Evolutionary conservation across 1,140 invertebrate species (phyloP).

Genomic region (Polypedilum vanderplanki): DNA sequence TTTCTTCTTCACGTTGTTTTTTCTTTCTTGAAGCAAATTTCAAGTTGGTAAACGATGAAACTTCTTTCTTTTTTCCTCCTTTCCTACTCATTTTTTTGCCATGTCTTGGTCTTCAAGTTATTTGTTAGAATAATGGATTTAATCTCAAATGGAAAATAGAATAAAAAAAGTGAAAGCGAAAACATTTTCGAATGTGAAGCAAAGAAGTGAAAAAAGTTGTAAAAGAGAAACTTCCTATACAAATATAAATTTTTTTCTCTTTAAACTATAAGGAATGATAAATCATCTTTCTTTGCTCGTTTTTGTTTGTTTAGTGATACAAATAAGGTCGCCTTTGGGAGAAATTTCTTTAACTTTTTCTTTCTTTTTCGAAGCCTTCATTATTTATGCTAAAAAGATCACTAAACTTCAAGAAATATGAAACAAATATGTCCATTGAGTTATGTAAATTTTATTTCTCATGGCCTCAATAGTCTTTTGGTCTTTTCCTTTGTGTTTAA

Average conservation of each 20-base stretch:
- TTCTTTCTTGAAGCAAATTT: neutral
- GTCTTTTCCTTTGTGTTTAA: neutral
- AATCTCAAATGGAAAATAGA: constrained; percentile 2
- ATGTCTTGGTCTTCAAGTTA: neutral
- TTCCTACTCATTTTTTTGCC: no score
- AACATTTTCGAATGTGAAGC: neutral
- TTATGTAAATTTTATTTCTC: constrained; percentile 2
- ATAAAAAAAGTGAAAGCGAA: no score
- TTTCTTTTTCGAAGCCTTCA: neutral
- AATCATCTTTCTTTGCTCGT: constrained; percentile 20
- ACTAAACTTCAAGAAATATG: neutral
- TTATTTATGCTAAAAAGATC: constrained; percentile 14
- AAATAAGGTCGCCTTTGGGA: constrained; percentile 11
- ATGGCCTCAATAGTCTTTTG: neutral
- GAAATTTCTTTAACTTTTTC: neutral
- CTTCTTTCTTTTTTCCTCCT: no score
- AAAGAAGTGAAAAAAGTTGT: neutral
- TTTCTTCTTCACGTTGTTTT: neutral
- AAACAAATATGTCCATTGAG: constrained; percentile 18
- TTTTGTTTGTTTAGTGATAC: constrained; percentile 6
- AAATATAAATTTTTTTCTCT: neutral
- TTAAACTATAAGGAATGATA: constrained; percentile 28
- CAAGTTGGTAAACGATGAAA: neutral
- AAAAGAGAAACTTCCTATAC: neutral
- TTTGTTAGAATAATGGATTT: constrained; percentile 28